Conservation (phyloP, 2,888 invertebrate genomes). For the Eupeodes luniger region DNA sequence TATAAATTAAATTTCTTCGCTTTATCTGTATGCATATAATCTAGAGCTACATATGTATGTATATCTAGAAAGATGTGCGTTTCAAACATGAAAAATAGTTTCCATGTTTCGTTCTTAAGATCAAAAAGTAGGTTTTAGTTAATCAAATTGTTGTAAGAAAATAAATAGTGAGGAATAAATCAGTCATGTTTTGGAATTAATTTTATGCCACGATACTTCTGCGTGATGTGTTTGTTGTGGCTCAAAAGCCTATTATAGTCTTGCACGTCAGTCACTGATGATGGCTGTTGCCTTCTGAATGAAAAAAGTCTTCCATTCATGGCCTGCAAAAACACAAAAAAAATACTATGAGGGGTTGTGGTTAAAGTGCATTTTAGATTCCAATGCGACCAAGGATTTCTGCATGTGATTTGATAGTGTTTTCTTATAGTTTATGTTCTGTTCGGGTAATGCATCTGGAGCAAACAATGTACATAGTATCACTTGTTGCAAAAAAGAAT, state of each 20-base stretch:
- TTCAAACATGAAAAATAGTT: not conserved
- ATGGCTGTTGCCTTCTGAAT: conserved; percentile 5
- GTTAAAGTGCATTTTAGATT: not conserved
- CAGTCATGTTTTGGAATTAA: not conserved
- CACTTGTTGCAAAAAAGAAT: too few relatives aligned
- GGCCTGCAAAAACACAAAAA: not conserved
- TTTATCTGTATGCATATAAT: not conserved
- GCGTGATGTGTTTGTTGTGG: conserved; percentile 8
- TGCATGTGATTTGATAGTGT: not conserved
- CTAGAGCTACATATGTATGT: not conserved
- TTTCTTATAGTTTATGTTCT: not conserved
- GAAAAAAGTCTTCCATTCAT: conserved; percentile 7
- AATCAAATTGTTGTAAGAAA: not conserved
- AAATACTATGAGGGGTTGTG: not conserved
- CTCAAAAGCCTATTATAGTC: conserved; percentile 13
- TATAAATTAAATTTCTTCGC: not conserved
- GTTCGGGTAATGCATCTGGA: not conserved
- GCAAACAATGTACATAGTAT: not conserved
- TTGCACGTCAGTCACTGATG: conserved; percentile 5
- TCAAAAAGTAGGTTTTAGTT: not conserved
- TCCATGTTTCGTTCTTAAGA: not conserved
- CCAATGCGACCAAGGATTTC: not conserved
- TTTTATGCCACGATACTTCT: not conserved
- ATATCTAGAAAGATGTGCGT: not conserved
- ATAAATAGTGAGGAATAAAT: not conserved